These are phyloP conservation scores for Myopa tessellatipennis DNA, from an alignment of 2,888 invertebrate genomes.

Conservation along the genomic window DNA sequence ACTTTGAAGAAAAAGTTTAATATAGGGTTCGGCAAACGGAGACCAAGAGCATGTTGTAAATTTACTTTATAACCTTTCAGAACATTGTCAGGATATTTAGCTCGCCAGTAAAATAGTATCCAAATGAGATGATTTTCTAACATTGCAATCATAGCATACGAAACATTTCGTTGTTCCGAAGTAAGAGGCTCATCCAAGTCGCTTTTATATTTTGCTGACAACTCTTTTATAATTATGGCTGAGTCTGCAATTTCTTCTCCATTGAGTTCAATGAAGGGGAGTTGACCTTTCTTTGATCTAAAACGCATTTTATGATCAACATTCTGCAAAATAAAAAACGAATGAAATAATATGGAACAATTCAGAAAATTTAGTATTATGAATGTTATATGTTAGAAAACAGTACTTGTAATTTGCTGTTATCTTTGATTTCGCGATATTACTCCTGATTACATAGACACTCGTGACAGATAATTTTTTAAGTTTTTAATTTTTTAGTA, in stretches of 20 bases:
- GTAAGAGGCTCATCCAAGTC: conserved; percentile 86
- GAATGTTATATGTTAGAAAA: too few species aligned
- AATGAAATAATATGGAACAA: too few species aligned
- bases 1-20: conserved; percentile 92
- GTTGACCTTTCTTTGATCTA: conserved; percentile 92
- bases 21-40: conserved; percentile 86
- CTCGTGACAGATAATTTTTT: too few species aligned
- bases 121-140: conserved; percentile 93
- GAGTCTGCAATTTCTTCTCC: conserved; percentile 95
- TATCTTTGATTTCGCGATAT: too few species aligned
- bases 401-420: too few species aligned
- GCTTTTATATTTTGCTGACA: conserved; percentile 84
- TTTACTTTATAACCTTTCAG: conserved; percentile 93
- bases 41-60: conserved; percentile 87
- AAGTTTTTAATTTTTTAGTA: too few species aligned
- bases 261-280: conserved; percentile 95
- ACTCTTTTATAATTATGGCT: conserved; percentile 87
- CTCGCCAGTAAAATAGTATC: conserved; percentile 92
- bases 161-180: conserved; percentile 85
- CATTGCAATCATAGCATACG: conserved; percentile 94
- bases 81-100: conserved; percentile 89
- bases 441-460: too few species aligned
- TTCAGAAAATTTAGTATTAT: too few species aligned
- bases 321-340: conserved; percentile 75
- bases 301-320: conserved; percentile 94